A percentile compares a stretch with the other conserved stretches of the same genome.
phyloP scores from a whole-genome alignment of 2,888 invertebrate genomes.

The Pristionchus entomophagus region DNA sequence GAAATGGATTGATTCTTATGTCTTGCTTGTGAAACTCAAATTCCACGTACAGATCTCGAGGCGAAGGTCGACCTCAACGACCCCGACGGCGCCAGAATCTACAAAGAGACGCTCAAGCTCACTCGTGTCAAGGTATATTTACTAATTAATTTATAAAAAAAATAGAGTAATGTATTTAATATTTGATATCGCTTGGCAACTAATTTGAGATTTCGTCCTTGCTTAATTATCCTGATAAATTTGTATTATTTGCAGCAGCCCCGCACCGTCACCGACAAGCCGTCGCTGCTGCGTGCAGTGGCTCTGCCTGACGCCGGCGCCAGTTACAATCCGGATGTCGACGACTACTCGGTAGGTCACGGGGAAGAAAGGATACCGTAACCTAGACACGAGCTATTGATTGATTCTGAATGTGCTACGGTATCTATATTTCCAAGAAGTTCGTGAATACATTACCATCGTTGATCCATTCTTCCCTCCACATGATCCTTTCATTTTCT shows the following conservation, averaged over 20 bases:
- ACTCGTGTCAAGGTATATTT: background rate
- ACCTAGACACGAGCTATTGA: background rate
- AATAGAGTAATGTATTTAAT: background rate
- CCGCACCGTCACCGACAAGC: constrained; percentile 50
- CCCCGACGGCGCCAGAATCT: constrained; percentile 4
- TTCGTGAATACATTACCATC: no score
- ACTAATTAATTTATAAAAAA: no score
- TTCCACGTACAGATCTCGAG: background rate
- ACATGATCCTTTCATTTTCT: background rate
- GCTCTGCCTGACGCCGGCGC: constrained; percentile 60
- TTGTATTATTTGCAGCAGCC: constrained; percentile 20
- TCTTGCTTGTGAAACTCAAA: background rate
- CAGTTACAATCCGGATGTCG: constrained; percentile 63
- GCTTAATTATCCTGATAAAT: background rate
- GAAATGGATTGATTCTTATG: background rate
- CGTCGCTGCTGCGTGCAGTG: constrained; percentile 61
- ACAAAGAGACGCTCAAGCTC: constrained; percentile 43
- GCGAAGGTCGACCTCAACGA: constrained; percentile 30
- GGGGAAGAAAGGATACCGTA: background rate
- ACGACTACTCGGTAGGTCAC: constrained; percentile 62
- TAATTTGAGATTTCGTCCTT: background rate
- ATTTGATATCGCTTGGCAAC: background rate
- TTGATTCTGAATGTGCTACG: no score
- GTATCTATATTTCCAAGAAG: no score
- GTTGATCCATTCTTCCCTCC: background rate